Base-by-base conservation (phyloP, 2,888 invertebrate genomes). In the Rhorus exstirpatorius region DNA sequence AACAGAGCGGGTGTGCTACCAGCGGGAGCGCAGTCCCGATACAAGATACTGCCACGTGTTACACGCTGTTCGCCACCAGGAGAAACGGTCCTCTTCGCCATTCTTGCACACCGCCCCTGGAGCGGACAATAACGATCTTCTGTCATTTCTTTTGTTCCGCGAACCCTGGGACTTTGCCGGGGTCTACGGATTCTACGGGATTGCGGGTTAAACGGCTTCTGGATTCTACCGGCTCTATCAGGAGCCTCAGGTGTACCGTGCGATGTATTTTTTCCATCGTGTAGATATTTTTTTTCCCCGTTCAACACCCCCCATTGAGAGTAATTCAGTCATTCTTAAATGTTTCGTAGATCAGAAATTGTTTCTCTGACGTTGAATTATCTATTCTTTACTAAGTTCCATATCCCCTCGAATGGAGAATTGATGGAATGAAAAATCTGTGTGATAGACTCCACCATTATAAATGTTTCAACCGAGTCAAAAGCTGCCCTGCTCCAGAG, bases 31-130 rank as follows among this genome's bases (percentile, higher is more conserved):
- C 88, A 86, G 87, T 86, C 85, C 87, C 90, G 92, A 92, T 92
- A 92, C 92, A 92, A 92, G 92, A 92, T 92, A 92, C 91, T 89
- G 91, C 91, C 91, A 92, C 92, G 92, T 92, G 92, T 92, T 91
- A 92, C 92, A 92, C 90, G 92, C 89, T 92, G 92, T 92, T 92
- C 91, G 91, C 92, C 92, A 92, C 92, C 91, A 91, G 90, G 89
- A 91, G 90, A 89, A 90, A 90, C 90, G 88, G 55, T 78, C 82
- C 88, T 79, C 81, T 81, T 85, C 86, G 85, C 87, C 88, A 88
- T 89, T 88, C 88, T 86, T 88, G 83, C 85, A 79, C 83, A 78
- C 76, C 80, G 38, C 72, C 35, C 63, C 46, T 49, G 26, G 44
- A 49, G 71, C 71, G 81, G 84, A 86, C 86, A 86, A 86, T 86